Percentiles rank a stretch among this genome's conserved stretches.
Evolutionary conservation across 2,888 invertebrate species (phyloP).

Genomic region (Phorcus lineatus): DNA sequence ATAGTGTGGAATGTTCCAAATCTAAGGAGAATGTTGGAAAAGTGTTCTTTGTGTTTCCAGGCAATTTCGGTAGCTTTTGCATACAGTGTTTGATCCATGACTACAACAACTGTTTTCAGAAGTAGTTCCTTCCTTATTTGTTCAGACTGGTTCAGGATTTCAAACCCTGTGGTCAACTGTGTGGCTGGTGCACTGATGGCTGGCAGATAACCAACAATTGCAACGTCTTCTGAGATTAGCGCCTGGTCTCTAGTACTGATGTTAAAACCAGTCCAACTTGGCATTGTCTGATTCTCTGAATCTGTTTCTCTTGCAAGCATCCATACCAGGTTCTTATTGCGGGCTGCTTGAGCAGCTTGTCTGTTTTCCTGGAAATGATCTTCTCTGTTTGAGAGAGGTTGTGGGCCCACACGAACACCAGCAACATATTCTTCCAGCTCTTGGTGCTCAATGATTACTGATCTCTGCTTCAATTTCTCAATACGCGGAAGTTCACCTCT

Average conservation of each 20-base stretch:
- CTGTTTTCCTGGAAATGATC: neutral
- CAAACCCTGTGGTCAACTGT: conserved; percentile 38
- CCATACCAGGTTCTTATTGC: neutral
- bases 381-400: neutral
- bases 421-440: neutral
- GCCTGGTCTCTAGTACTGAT: conserved; percentile 27
- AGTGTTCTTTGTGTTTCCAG: too few relatives aligned
- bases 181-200: conserved; percentile 42
- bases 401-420: neutral
- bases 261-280: conserved; percentile 44
- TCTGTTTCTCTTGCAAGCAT: neutral
- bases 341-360: neutral
- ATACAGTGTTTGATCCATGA: conserved; percentile 34
- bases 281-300: conserved; percentile 32
- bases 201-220: conserved; percentile 39
- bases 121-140: neutral
- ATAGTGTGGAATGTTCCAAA: conserved; percentile 35
- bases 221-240: conserved; percentile 23
- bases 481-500: neutral
- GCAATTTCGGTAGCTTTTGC: conserved; percentile 20
- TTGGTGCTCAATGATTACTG: neutral
- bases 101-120: conserved; percentile 3
- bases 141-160: conserved; percentile 32
- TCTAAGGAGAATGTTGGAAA: neutral
- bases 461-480: neutral